Conservation (phyloP, 1,140 invertebrate species). For the Drosophila nannoptera region DNA sequence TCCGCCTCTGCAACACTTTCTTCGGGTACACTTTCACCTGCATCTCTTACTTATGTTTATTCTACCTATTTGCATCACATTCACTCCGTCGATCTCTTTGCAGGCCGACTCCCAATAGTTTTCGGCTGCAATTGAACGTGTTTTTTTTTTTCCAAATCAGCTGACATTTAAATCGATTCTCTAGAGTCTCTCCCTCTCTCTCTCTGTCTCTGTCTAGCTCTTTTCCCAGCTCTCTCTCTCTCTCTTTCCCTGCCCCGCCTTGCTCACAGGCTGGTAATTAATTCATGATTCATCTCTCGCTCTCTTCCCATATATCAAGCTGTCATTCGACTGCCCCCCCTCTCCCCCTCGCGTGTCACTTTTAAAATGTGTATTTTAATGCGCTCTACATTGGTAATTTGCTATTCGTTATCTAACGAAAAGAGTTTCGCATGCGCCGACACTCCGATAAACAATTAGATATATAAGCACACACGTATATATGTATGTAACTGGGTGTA, state of each 20-base stretch:
- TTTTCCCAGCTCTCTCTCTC: not conserved
- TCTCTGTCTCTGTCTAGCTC: not conserved
- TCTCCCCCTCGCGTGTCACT: not conserved
- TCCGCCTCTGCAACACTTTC: no score
- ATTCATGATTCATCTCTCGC: not conserved
- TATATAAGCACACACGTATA: slow-evolving; percentile 24
- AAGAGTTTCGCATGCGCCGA: slow-evolving; percentile 56
- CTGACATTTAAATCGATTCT: no score
- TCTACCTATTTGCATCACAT: no score
- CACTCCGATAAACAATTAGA: slow-evolving; percentile 30
- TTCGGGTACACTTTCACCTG: no score
- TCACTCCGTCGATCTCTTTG: not conserved
- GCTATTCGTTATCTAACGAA: slow-evolving; percentile 66
- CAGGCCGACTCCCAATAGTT: no score
- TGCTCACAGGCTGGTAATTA: not conserved
- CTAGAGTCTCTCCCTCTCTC: not conserved
- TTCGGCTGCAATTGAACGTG: not conserved
- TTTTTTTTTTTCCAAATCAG: no score
- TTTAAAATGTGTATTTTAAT: not conserved
- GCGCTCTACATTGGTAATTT: slow-evolving; percentile 50
- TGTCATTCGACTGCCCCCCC: no score
- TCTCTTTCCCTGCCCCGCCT: no score
- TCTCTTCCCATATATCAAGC: not conserved
- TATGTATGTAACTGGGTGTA: slow-evolving; percentile 26
- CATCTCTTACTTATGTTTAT: no score